phyloP scores from a whole-genome alignment of 2,797 vertebrate genomes.

The Steatocranus sp. region DNA sequence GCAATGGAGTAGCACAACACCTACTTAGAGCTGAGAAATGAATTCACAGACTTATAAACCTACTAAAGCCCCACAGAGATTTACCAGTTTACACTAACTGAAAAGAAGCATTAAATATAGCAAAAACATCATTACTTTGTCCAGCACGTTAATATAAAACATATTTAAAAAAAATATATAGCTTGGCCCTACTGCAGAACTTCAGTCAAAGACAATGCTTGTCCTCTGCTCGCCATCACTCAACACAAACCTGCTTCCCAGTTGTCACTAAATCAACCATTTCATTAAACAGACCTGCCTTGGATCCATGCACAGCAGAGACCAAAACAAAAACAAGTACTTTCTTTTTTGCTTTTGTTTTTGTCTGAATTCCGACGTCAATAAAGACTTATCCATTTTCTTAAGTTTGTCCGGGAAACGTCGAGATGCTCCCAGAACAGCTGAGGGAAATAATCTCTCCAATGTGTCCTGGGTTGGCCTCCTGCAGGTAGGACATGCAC shows the following conservation, averaged over 20 bases:
- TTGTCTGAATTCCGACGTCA: neutral
- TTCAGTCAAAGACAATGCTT: neutral
- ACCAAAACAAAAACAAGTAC: neutral
- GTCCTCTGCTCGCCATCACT: neutral
- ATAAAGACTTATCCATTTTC: neutral
- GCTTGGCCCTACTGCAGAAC: neutral
- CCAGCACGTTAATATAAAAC: conserved; percentile 7
- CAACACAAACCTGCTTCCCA: neutral
- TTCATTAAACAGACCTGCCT: neutral
- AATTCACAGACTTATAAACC: conserved; percentile 24
- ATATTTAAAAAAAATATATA: too few species aligned
- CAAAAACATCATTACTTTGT: conserved; percentile 6
- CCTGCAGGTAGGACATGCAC: too few species aligned
- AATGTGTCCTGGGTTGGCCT: neutral
- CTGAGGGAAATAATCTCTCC: neutral
- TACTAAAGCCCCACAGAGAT: conserved; percentile 16
- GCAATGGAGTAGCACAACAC: neutral
- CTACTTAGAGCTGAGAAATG: conserved; percentile 19
- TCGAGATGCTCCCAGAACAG: neutral
- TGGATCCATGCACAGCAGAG: neutral
- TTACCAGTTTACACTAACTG: conserved; percentile 8
- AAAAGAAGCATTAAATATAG: conserved; percentile 19
- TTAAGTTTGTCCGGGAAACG: accelerated
- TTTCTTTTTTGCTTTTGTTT: neutral
- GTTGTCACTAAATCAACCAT: conserved; percentile 10